phyloP scores from a whole-genome alignment of 2,888 invertebrate species.

The Pseudococcus longispinus region DNA sequence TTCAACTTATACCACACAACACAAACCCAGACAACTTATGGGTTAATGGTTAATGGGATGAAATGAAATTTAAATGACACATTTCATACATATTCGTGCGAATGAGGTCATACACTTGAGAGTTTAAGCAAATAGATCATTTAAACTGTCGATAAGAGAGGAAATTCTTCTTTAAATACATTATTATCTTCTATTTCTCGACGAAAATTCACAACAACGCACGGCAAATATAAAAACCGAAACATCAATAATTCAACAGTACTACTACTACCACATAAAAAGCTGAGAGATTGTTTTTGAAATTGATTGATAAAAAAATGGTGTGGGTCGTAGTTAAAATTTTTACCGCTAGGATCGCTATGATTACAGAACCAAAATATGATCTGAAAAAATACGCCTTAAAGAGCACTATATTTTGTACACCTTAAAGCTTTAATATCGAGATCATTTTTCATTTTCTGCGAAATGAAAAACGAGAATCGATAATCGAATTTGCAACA shows the following conservation, averaged over 20 bases:
- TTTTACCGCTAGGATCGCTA: slow-evolving; percentile 15
- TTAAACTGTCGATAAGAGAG: neutral
- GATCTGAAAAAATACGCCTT: neutral
- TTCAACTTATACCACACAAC: neutral
- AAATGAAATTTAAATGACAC: slow-evolving; percentile 20
- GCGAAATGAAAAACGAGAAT: neutral
- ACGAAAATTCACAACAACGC: neutral
- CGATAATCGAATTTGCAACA: neutral
- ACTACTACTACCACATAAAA: slow-evolving; percentile 25
- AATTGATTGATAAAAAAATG: slow-evolving; percentile 21
- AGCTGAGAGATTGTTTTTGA: slow-evolving; percentile 1
- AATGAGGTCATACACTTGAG: slow-evolving; percentile 29
- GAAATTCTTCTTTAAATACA: neutral
- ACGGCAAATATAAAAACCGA: slow-evolving; percentile 26
- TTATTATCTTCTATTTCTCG: neutral
- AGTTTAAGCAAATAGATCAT: neutral
- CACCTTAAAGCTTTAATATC: neutral
- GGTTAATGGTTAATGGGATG: neutral
- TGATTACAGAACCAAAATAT: neutral
- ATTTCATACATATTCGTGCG: slow-evolving; percentile 13
- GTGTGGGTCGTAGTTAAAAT: neutral
- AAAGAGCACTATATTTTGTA: neutral
- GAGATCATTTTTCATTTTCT: neutral
- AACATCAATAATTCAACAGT: slow-evolving; percentile 43
- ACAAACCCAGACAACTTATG: neutral